Evolutionary conservation across 1,140 invertebrate species (phyloP).

Genomic region (Drosophila pseudoananassae): DNA sequence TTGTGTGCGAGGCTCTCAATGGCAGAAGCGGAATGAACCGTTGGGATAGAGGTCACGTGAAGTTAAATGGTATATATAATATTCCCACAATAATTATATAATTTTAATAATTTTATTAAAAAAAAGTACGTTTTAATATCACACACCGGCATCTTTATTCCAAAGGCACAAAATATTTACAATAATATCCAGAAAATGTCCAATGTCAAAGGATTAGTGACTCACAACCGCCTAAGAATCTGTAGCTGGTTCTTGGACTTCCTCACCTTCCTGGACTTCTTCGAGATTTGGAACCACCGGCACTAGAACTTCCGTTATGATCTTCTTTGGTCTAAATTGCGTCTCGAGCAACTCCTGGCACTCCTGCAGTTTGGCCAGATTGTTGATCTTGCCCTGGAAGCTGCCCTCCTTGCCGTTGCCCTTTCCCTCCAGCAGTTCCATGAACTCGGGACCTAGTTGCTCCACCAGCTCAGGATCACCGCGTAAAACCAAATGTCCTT

Average conservation of each 20-base stretch:
- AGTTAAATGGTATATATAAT: too few relatives aligned
- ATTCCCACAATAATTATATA: too few relatives aligned
- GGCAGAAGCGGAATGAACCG: too few relatives aligned
- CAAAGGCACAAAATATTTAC: neutral
- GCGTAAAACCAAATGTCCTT: conserved; percentile 87
- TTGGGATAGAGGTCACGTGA: too few relatives aligned
- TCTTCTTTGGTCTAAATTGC: conserved; percentile 83
- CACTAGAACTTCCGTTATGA: neutral
- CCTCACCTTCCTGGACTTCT: neutral
- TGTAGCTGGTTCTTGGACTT: neutral
- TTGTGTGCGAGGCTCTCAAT: too few relatives aligned
- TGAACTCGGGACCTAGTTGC: conserved; percentile 85
- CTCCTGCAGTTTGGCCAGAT: conserved; percentile 84
- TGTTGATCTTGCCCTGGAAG: conserved; percentile 87
- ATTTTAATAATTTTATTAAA: too few relatives aligned
- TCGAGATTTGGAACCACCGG: neutral
- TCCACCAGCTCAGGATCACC: conserved; percentile 85
- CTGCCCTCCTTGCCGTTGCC: conserved; percentile 86
- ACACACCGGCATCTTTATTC: conserved; percentile 13
- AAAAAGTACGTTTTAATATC: neutral
- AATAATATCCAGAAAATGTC: too few relatives aligned
- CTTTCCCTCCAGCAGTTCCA: conserved; percentile 87
- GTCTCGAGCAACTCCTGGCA: conserved; percentile 83
- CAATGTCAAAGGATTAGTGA: too few relatives aligned
- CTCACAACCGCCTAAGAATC: neutral